Conservation (phyloP, 2,888 invertebrate genomes). For the Agrotis exclamationis region DNA sequence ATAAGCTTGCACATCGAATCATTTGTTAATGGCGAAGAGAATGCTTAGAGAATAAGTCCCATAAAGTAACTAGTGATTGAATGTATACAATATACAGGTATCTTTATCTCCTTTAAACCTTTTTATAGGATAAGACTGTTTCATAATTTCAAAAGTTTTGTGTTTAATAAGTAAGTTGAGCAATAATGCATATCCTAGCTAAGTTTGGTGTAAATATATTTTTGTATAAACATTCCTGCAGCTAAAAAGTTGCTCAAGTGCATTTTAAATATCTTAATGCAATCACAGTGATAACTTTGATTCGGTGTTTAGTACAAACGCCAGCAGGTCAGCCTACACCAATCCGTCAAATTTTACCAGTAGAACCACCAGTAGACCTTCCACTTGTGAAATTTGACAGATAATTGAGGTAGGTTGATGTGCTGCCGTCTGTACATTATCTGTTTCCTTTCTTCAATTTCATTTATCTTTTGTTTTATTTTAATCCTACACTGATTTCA, state of each 20-base stretch:
- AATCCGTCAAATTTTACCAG: too few species aligned
- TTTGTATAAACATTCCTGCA: constrained; percentile 61
- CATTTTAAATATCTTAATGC: constrained; percentile 34
- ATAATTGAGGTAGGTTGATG: too few species aligned
- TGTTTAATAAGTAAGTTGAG: constrained; percentile 15
- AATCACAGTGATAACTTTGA: constrained; percentile 5
- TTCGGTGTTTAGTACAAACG: constrained; percentile 9
- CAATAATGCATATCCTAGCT: constrained; percentile 49
- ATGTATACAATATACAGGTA: constrained; percentile 3
- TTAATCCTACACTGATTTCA: constrained; percentile 1
- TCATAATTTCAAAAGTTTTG: constrained; percentile 18
- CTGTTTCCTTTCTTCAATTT: constrained; percentile 8
- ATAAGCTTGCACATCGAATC: too few species aligned
- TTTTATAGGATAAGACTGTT: constrained; percentile 42
- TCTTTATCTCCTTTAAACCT: constrained; percentile 15
- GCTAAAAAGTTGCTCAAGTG: constrained; percentile 31
- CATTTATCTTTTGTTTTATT: background rate
- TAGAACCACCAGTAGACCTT: too few species aligned
- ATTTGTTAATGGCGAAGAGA: background rate
- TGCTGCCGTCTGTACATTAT: too few species aligned
- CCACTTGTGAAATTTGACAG: too few species aligned
- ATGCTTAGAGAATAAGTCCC: background rate
- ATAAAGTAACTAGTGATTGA: constrained; percentile 14
- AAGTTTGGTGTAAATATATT: constrained; percentile 59
- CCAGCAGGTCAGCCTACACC: too few species aligned